Base-by-base conservation (phyloP, 2,888 invertebrate species). In the Clusia tigrina region DNA sequence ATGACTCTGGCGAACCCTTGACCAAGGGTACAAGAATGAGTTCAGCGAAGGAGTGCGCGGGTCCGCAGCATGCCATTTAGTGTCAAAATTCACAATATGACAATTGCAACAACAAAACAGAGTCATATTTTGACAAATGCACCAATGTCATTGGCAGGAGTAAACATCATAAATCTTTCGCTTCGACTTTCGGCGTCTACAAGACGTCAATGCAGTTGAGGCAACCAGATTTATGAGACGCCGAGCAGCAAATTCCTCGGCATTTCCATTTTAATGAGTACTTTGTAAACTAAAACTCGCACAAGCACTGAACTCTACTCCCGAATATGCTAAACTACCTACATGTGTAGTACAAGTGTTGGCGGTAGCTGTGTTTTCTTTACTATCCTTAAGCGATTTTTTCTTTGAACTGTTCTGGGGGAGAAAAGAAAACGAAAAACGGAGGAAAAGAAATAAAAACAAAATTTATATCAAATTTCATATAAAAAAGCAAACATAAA, bases 381-480 rank as follows among this genome's bases (percentile, higher is more conserved):
- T n/a, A n/a, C n/a, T n/a, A 65, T 66, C 67, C 65, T 64, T 6
- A 38, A 37, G 6, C 37, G 20, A 62, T n/a, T n/a, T 63, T 69
- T 73, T 76, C 71, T 68, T 69, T 74, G 76, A 76, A 76, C 74
- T 78, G 74, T 70, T 69, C 76, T 9, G 6, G 32, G 12, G 32
- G 6, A 73, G 67, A 70, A 17, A 59, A 56, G 73, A 79, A 74
- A 80, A 73, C 72, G 78, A 77, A 76, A 77, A 26, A 54, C n/a
- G n/a, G 76, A 32, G 6, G 32, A 32, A 12, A 9, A 73, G 67
- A 70, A 17, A 59, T 57, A 74, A 79, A 74, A 80, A 73, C 72
- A 78, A 77, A 76, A 77, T 80, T 68, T 66, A 70, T 71, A 72
- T 80, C 78, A 60, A 65, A 76, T 80, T 79, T 73, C 77, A n/a